Evolutionary conservation across 30 jellyfish, hydroid and myxozoan genomes (phyloP).

Genomic region (Chrysaora quinquecirrha): DNA sequence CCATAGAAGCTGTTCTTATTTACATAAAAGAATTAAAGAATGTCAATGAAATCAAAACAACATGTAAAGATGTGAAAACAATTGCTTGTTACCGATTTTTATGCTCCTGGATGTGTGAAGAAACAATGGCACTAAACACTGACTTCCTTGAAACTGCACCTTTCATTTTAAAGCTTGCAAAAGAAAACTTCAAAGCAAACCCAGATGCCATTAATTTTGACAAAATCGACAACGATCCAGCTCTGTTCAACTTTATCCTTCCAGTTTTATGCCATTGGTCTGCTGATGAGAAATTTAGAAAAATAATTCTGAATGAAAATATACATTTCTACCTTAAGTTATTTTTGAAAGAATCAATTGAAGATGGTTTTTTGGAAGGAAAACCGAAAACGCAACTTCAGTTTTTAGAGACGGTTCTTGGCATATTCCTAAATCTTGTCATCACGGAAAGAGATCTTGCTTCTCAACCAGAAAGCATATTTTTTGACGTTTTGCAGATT

Average conservation of each 20-base stretch:
- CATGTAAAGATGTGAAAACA: conserved; percentile 13
- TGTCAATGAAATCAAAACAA: not conserved
- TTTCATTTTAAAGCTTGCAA: conserved; percentile 24
- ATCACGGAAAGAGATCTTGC: not conserved
- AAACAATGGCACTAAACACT: conserved; percentile 35
- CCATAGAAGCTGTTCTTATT: not conserved
- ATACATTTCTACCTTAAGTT: conserved; percentile 7
- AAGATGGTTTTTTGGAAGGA: not conserved
- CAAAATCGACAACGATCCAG: conserved; percentile 13
- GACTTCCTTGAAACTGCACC: conserved; percentile 28
- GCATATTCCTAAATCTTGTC: not conserved
- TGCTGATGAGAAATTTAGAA: conserved; percentile 50
- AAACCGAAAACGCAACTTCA: not conserved
- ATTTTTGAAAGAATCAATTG: conserved; percentile 1
- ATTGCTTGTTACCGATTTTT: conserved; percentile 32
- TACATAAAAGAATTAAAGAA: conserved; percentile 15
- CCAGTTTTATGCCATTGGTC: conserved; percentile 76
- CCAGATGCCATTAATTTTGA: not conserved
- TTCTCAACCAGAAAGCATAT: not conserved
- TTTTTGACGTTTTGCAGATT: conserved; percentile 11
- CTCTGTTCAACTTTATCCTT: conserved; percentile 34
- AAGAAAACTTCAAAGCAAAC: not conserved
- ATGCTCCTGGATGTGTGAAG: conserved; percentile 49
- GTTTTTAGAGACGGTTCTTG: conserved; percentile 1
- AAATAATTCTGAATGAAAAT: conserved; percentile 18